Conservation (phyloP, 2,113 vertebrate genomes). For the Eudyptes chrysolophus region DNA sequence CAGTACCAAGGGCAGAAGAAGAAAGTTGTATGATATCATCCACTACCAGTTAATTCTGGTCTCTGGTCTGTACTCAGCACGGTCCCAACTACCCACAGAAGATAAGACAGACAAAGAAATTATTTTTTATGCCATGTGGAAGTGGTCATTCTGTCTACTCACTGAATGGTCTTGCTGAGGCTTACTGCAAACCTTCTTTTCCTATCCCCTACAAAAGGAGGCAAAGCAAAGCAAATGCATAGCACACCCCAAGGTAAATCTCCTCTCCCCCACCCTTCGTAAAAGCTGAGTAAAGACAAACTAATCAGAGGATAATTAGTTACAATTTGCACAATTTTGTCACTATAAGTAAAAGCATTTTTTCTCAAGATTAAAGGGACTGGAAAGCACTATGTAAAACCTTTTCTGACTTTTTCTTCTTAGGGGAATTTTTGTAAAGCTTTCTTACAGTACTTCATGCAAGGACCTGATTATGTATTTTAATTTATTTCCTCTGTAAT, state of each 20-base stretch:
- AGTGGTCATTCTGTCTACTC: background rate
- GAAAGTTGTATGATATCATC: background rate
- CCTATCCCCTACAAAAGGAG: background rate
- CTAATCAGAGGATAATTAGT: background rate
- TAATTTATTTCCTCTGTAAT: conserved; percentile 50
- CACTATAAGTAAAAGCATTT: background rate
- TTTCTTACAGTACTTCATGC: conserved; percentile 4
- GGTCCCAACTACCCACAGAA: background rate
- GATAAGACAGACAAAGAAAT: background rate
- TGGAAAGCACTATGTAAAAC: background rate
- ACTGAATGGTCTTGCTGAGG: background rate
- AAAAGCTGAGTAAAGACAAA: background rate
- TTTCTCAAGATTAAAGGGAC: conserved; percentile 21
- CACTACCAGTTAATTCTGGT: background rate
- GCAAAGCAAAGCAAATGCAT: background rate
- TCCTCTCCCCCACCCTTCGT: background rate
- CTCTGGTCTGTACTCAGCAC: background rate
- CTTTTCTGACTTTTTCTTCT: conserved; percentile 25
- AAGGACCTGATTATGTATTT: conserved; percentile 47
- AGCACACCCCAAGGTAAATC: background rate
- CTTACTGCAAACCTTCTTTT: background rate
- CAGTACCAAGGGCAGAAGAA: background rate
- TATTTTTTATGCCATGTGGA: background rate
- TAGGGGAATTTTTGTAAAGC: conserved; percentile 30
- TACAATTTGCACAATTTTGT: conserved; percentile 48